A percentile compares a stretch with the other conserved stretches of the same genome.
Conservation (phyloP, 1,140 invertebrate genomes). For the Octopus sinensis region DNA sequence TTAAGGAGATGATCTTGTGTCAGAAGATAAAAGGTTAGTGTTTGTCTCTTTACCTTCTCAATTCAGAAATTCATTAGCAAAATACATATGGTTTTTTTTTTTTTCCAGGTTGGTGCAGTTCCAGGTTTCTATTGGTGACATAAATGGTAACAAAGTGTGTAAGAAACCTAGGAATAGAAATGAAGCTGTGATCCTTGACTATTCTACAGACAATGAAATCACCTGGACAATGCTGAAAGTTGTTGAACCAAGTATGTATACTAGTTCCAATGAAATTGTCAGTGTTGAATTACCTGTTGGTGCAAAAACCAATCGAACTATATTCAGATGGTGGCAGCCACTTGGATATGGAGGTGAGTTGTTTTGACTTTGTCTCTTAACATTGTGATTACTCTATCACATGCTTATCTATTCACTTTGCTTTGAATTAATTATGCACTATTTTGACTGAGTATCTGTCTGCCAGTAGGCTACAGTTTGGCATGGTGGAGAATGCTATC, state of each 20-base stretch:
- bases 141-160: slow-evolving; percentile 30
- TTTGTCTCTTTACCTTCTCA: too few species aligned
- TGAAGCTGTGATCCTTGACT: slow-evolving; percentile 53
- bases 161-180: slow-evolving; percentile 38
- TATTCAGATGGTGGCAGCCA: slow-evolving; percentile 59
- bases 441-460: too few species aligned
- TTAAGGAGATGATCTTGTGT: too few species aligned
- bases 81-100: not conserved
- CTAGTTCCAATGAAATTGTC: slow-evolving; percentile 43
- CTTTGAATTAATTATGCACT: too few species aligned
- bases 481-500: too few species aligned
- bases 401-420: too few species aligned
- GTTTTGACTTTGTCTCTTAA: not conserved
- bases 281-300: slow-evolving; percentile 48
- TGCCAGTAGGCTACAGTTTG: too few species aligned
- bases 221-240: slow-evolving; percentile 52
- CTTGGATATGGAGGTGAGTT: slow-evolving; percentile 47
- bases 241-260: slow-evolving; percentile 49
- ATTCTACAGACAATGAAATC: slow-evolving; percentile 54
- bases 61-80: too few species aligned
- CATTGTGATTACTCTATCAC: too few species aligned
- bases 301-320: slow-evolving; percentile 53
- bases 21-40: too few species aligned
- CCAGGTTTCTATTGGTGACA: slow-evolving; percentile 45
- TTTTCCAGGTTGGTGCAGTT: slow-evolving; percentile 47